Base-by-base conservation (phyloP, 2,797 vertebrate species). In the Pipistrellus nathusii region DNA sequence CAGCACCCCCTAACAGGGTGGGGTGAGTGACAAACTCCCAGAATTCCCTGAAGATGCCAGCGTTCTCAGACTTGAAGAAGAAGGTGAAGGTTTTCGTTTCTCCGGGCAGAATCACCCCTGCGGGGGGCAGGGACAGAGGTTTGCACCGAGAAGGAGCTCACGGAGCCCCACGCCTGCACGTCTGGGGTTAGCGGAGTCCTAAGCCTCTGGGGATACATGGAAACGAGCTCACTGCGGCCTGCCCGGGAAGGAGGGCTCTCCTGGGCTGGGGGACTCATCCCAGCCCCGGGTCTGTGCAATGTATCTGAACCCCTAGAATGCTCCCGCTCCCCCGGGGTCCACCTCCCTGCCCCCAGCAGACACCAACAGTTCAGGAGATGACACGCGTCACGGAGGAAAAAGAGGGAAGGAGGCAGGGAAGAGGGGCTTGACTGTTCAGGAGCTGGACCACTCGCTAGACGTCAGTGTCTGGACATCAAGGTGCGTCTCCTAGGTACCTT, bases 11-110 rank as follows among this genome's bases (percentile, higher is more conserved):
- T 97, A 99, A 96, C 88, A 99, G 97, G 55, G 98, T 72, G 14
- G 99, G 99, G 96, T 99, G 99, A 32, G 99, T 99, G 92, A 98
- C 98, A 77, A 99, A 98, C 95, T 98, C 98, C 99, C 99, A 99
- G 10, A 93, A 91, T 90, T 99, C 99, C 0, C 98, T 98, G 97
- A 98, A 98, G 97, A 99, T 98, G 21, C 99, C 99, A 27, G 98
- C 95, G 51, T 72, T 95, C 53, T 95, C 89, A 11, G 99, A 99
- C 97, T 99, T 99, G 95, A 99, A 99, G 94, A 98, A 96, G 94
- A 99, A 98, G 84, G 97, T 97, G 78, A 99, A 98, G 23, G 4
- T 91, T 91, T 95, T 97, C 0, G 97, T 98, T 88, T 99, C 98
- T 77, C 98, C 98, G 4, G 99, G 99, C 77, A 99, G 97, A 97